A percentile compares a stretch with the other conserved stretches of the same genome.
phyloP scores from a whole-genome alignment of 2,113 vertebrate genomes.

The Opisthocomus hoazin region DNA sequence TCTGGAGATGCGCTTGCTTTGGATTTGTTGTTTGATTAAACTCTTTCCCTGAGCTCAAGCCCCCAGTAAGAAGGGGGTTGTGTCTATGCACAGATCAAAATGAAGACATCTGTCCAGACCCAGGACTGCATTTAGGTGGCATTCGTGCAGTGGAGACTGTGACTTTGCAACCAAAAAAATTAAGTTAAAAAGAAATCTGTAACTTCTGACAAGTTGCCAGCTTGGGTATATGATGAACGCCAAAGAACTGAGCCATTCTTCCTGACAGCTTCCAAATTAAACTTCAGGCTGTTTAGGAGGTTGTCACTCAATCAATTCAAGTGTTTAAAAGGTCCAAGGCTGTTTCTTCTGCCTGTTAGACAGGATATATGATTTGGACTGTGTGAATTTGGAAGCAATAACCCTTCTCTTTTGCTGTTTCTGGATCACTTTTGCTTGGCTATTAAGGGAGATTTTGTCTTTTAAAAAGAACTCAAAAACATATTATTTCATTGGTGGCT shows the following conservation, averaged over 20 bases:
- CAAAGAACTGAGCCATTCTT: background rate
- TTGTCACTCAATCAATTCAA: conserved; percentile 30
- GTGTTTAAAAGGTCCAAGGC: background rate
- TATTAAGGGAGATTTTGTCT: background rate
- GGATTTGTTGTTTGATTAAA: fast-evolving
- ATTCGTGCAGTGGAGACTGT: fast-evolving
- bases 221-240: background rate
- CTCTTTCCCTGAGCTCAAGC: background rate
- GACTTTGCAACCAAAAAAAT: background rate
- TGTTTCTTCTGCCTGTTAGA: background rate
- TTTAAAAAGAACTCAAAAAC: background rate
- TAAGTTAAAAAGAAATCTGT: background rate
- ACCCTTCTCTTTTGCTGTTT: background rate
- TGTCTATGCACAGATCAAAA: background rate
- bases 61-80: background rate
- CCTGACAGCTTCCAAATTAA: conserved; percentile 50
- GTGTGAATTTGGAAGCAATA: background rate
- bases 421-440: background rate
- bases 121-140: background rate
- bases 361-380: background rate
- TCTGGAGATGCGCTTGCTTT: fast-evolving
- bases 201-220: background rate
- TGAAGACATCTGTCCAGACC: fast-evolving
- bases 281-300: background rate
- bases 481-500: background rate